Base-by-base conservation (phyloP, 2,113 vertebrate genomes). In the Seriola aureovittata region DNA sequence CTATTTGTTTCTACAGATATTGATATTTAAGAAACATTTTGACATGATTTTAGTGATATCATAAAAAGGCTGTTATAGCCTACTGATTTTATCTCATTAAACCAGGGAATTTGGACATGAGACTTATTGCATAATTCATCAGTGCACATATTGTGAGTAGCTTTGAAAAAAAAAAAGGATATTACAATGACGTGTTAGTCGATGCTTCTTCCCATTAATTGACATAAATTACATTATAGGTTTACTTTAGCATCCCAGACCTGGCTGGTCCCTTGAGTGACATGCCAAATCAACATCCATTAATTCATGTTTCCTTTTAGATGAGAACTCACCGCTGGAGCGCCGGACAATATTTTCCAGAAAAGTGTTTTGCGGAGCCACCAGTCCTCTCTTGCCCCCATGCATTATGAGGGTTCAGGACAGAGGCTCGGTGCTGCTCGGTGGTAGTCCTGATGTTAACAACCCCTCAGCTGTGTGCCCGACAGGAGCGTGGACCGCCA, bases 351-450 rank as follows among this genome's bases (percentile, higher is more conserved):
- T 99, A 85, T 99, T 99, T 92, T 99, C 97, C 96, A 99, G 92
- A 90, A 99, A 99, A 62, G 98, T 99, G 94, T 99, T 99, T 94
- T 99, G 98, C 87, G 98, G 98, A 94, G 98, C 98, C 96, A 99
- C 98, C 96, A 99, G 94, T 91, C 98, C 98, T 95, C 98, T 96
- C 95, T 98, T 99, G 95, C 98, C 98, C 93, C 97, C 97, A 95
- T 98, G 98, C 98, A 99, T 99, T 95, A 94, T 98, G 97, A 85
- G 89, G 73, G 32, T 78, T 63, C 83, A 6, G 80, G 79, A 58
- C 48, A 29, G 74, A 80, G 38, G 73, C 25, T 83, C 71, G 12
- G 36, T 72, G 75, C 57, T 76, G 88, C 66, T 81, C 75, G 54
- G 60, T 64, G 79, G 40, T 80, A 38, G 46, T 57, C 72, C 78